Percentiles rank a stretch among this genome's conserved stretches.
phyloP scores from a whole-genome alignment of 1,140 invertebrate species.

The Aphidius ervi region DNA sequence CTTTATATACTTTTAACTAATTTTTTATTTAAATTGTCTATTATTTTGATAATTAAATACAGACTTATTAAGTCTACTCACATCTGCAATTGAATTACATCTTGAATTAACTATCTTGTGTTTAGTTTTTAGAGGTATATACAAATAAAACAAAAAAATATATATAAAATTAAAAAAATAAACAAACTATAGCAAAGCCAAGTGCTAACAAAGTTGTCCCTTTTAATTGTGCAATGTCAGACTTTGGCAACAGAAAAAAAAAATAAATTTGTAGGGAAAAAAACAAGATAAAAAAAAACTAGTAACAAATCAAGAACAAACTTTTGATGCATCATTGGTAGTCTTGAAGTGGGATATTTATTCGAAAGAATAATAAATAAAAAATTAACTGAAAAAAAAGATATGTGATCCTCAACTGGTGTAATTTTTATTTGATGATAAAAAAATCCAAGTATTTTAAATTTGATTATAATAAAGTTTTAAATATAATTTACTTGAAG shows the following conservation, averaged over 20 bases:
- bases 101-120: conserved; percentile 36
- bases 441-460: too few species aligned
- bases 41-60: conserved; percentile 2
- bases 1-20: too few species aligned
- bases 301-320: background rate
- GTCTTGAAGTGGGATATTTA: too few species aligned
- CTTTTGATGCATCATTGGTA: too few species aligned
- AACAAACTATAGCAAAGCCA: background rate
- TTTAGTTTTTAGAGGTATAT: conserved; percentile 3
- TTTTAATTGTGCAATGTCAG: conserved; percentile 14
- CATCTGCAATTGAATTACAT: conserved; percentile 48
- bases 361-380: too few species aligned
- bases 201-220: conserved; percentile 11
- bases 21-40: background rate
- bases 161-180: background rate
- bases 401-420: too few species aligned
- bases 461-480: too few species aligned
- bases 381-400: too few species aligned
- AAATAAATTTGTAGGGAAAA: background rate
- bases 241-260: background rate
- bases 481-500: too few species aligned
- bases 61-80: conserved; percentile 34
- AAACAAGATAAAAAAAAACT: background rate
- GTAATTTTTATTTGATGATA: too few species aligned
- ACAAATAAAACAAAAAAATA: background rate